Evolutionary conservation across 2,113 vertebrate species (phyloP), one percentile per base, ranked within the genome.

Genomic region (Vanacampus margaritifer): DNA sequence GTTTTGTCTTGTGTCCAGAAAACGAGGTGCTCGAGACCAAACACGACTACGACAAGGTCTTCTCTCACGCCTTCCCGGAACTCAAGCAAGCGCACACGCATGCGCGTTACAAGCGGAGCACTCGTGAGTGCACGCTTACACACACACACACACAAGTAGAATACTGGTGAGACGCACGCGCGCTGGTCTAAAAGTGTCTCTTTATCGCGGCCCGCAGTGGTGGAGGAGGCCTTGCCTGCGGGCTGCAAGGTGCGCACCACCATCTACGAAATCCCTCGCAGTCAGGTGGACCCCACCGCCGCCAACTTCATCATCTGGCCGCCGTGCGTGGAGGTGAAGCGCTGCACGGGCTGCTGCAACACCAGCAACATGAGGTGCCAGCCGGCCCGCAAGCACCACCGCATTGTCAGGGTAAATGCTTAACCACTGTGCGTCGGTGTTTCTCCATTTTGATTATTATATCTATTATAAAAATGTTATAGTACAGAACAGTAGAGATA

Each of bases 231-330:
- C 32, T 83, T 95, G 72, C 95, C 94, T 0, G 96, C 95, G 0
- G 88, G 91, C 75, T 98, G 97, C 77, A 96, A 96, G 89, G 94
- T 95, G 7, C 91, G 95, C 64, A 98, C 94, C 7, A 92, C 94
- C 75, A 94, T 98, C 73, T 98, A 98, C 0, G 96, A 99, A 93
- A 99, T 99, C 80, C 95, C 97, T 78, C 92, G 97, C 79, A 95
- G 95, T 84, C 94, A 96, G 91, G 96, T 99, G 45, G 97, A 99
- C 83, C 87, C 96, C 85, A 95, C 96, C 3, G 94, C 97, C 0
- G 95, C 96, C 77, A 99, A 98, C 87, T 99, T 99, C 86, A 91
- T 99, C 86, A 93, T 99, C 84, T 99, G 97, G 97, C 97, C 97
- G 0, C 94, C 96, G 1, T 99, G 97, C 1, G 96, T 99, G 72